These are phyloP conservation scores for Sialis lutaria DNA, from an alignment of 2,888 invertebrate species.

Conservation along the genomic window DNA sequence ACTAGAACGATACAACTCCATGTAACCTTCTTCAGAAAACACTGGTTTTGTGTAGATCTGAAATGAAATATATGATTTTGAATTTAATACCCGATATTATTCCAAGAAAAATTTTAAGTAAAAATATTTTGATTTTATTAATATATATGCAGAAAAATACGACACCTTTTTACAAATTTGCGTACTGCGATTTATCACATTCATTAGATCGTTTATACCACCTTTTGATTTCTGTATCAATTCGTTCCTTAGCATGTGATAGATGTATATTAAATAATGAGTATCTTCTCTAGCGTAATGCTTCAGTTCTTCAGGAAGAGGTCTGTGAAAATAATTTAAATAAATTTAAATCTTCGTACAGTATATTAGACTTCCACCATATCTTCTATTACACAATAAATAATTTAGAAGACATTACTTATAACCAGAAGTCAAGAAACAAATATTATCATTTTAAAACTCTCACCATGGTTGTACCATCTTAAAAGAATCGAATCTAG, in stretches of 20 bases:
- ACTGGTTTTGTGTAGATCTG: constrained; percentile 67
- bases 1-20: constrained; percentile 60
- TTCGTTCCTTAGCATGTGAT: constrained; percentile 59
- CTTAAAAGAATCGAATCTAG: too few relatives aligned
- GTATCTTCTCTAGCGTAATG: constrained; percentile 87
- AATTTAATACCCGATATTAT: constrained; percentile 2
- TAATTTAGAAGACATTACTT: too few relatives aligned
- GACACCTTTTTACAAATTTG: constrained; percentile 50
- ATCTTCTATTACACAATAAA: too few relatives aligned
- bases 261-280: constrained; percentile 83
- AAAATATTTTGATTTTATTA: too few relatives aligned
- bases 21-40: constrained; percentile 48
- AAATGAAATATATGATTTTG: constrained; percentile 10
- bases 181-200: constrained; percentile 57
- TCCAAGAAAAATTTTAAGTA: too few relatives aligned
- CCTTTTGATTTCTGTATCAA: constrained; percentile 49
- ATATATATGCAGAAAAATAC: not conserved
- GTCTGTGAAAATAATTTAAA: constrained; percentile 28
- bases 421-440: too few relatives aligned
- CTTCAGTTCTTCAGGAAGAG: constrained; percentile 63
- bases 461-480: too few relatives aligned
- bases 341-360: not conserved
- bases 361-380: not conserved
- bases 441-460: too few relatives aligned
- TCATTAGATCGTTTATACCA: constrained; percentile 40